A percentile compares a stretch with the other conserved stretches of the same genome.
Conservation (phyloP, 2,797 vertebrate species). For the Xenopus petersii region DNA sequence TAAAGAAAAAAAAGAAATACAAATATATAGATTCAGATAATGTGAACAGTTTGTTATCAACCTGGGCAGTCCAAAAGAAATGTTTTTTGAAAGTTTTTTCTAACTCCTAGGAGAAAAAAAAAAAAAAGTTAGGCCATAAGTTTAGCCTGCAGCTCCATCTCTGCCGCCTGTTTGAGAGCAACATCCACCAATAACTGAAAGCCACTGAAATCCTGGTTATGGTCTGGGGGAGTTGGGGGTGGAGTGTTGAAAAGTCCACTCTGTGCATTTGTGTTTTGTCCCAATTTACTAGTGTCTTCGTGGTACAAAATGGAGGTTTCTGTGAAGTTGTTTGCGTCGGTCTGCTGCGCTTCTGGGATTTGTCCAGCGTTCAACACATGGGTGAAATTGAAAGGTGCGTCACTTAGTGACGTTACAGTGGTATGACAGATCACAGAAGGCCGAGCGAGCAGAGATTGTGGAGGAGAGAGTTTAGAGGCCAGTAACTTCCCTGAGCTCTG, state of each 20-base stretch:
- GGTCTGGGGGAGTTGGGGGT: conserved; percentile 92
- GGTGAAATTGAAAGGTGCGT: conserved; percentile 70
- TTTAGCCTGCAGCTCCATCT: conserved; percentile 95
- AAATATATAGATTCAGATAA: conserved; percentile 60
- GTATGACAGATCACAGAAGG: conserved; percentile 81
- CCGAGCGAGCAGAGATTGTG: conserved; percentile 68
- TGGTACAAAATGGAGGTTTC: conserved; percentile 66
- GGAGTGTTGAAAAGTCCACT: conserved; percentile 96
- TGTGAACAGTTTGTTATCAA: conserved; percentile 63
- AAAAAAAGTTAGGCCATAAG: conserved; percentile 74
- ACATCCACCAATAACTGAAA: conserved; percentile 98
- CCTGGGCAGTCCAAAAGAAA: conserved; percentile 59
- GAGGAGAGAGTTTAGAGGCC: conserved; percentile 71
- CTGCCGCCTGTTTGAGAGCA: conserved; percentile 91
- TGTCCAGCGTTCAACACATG: conserved; percentile 62
- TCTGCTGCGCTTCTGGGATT: conserved; percentile 60
- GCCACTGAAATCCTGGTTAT: conserved; percentile 97
- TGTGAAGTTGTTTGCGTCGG: conserved; percentile 60
- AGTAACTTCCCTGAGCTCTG: conserved; percentile 65
- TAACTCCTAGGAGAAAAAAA: conserved; percentile 34
- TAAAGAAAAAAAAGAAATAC: conserved; percentile 65
- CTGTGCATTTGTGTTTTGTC: conserved; percentile 81
- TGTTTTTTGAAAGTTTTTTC: conserved; percentile 59
- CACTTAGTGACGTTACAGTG: conserved; percentile 73
- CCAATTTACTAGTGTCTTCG: conserved; percentile 73